Percentiles rank a stretch among this genome's conserved stretches.
Conservation (phyloP, 2,888 invertebrate species). For the Mimachlamys varia region DNA sequence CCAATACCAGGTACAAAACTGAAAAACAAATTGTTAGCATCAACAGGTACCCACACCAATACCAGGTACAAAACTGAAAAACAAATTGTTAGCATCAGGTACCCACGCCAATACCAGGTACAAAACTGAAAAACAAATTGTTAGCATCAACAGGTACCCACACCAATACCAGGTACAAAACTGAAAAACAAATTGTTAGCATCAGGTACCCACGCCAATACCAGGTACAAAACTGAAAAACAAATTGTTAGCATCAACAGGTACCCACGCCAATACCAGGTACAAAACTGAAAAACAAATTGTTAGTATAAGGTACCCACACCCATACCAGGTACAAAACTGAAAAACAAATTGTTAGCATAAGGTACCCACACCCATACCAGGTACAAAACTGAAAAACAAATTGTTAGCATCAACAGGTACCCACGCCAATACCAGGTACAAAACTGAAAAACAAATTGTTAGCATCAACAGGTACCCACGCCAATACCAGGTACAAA, state of each 20-base stretch:
- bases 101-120: conserved; percentile 94
- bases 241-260: too few relatives aligned
- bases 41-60: conserved; percentile 94
- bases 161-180: conserved; percentile 92
- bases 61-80: conserved; percentile 86
- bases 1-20: conserved; percentile 91
- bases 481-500: conserved; percentile 93
- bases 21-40: too few relatives aligned
- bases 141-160: conserved; percentile 91
- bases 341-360: too few relatives aligned
- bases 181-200: too few relatives aligned
- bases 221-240: conserved; percentile 86
- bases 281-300: conserved; percentile 85
- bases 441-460: conserved; percentile 84
- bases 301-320: conserved; percentile 89
- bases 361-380: conserved; percentile 94
- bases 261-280: conserved; percentile 92
- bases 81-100: too few relatives aligned
- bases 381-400: conserved; percentile 86
- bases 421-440: conserved; percentile 92
- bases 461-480: too few relatives aligned
- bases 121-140: conserved; percentile 82
- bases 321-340: conserved; percentile 93
- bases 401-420: too few relatives aligned
- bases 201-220: conserved; percentile 94